Conservation (phyloP, 2,888 invertebrate species). For the Seladonia tumulorum region DNA sequence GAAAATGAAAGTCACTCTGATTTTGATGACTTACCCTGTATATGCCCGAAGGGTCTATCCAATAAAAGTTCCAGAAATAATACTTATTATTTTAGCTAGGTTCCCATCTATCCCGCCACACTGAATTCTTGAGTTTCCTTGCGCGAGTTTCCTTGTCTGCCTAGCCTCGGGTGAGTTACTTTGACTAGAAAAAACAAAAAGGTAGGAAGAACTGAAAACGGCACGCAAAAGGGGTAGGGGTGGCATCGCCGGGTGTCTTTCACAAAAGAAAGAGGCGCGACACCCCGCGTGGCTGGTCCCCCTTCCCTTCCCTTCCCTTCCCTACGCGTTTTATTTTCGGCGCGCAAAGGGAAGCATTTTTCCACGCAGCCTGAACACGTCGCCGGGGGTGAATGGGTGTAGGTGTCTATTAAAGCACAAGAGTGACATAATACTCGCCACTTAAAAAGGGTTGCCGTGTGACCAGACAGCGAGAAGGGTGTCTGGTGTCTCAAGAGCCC, state of each 20-base stretch:
- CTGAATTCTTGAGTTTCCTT: not conserved
- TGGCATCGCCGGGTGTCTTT: conserved; percentile 32
- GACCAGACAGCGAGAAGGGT: conserved; percentile 79
- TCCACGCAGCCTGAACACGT: conserved; percentile 59
- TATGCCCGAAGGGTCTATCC: too few species aligned
- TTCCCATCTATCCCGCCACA: not conserved
- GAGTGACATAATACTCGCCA: conserved; percentile 80
- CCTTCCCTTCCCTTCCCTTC: too few species aligned
- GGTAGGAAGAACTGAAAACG: conserved; percentile 55
- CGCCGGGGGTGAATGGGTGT: conserved; percentile 56
- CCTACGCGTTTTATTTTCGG: conserved; percentile 58
- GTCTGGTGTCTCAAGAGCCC: conserved; percentile 81
- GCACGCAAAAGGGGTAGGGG: conserved; percentile 45
- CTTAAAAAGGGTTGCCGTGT: conserved; percentile 77
- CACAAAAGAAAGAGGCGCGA: conserved; percentile 50
- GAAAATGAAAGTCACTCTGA: not conserved
- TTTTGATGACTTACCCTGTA: not conserved
- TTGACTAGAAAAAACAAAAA: conserved; percentile 10
- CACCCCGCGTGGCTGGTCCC: conserved; percentile 37
- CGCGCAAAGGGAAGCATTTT: conserved; percentile 65
- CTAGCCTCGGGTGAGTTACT: conserved; percentile 18
- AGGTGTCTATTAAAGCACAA: conserved; percentile 79
- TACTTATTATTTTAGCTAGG: not conserved
- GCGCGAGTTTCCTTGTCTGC: not conserved
- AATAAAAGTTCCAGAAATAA: too few species aligned